Evolutionary conservation across 2,113 vertebrate species (phyloP).

Genomic region (Ariopsis seemanni): DNA sequence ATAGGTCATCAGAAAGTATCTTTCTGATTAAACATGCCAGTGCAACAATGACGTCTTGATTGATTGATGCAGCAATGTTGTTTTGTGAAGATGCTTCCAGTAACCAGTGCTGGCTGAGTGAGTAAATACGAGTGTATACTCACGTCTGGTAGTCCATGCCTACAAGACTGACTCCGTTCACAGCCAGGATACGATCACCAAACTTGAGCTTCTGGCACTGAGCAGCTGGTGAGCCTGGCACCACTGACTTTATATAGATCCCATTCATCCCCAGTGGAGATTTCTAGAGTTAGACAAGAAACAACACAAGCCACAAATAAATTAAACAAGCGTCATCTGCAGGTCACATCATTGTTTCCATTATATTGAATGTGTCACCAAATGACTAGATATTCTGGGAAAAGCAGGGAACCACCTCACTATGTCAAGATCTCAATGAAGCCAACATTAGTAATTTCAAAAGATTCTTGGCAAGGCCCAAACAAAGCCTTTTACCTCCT

Average conservation of each 20-base stretch:
- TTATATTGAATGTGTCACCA: neutral
- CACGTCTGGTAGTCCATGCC: constrained; percentile 74
- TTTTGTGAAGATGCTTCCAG: neutral
- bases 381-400: constrained; percentile 27
- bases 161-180: constrained; percentile 75
- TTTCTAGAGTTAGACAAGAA: constrained; percentile 59
- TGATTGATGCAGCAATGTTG: neutral
- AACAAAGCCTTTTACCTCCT: constrained; percentile 27
- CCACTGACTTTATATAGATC: constrained; percentile 77
- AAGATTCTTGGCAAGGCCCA: constrained; percentile 22
- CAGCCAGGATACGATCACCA: constrained; percentile 76
- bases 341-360: neutral
- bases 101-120: neutral
- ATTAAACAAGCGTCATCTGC: neutral
- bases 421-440: constrained; percentile 1
- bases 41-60: neutral
- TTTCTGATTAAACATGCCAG: neutral
- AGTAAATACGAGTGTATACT: constrained; percentile 3
- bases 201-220: constrained; percentile 63
- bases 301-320: neutral
- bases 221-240: constrained; percentile 73
- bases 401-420: constrained; percentile 1
- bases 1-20: neutral
- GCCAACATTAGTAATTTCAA: constrained; percentile 20
- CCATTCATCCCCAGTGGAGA: constrained; percentile 70